Evolutionary conservation across 1,140 invertebrate genomes (phyloP).

Genomic region (Hestina assimilis): DNA sequence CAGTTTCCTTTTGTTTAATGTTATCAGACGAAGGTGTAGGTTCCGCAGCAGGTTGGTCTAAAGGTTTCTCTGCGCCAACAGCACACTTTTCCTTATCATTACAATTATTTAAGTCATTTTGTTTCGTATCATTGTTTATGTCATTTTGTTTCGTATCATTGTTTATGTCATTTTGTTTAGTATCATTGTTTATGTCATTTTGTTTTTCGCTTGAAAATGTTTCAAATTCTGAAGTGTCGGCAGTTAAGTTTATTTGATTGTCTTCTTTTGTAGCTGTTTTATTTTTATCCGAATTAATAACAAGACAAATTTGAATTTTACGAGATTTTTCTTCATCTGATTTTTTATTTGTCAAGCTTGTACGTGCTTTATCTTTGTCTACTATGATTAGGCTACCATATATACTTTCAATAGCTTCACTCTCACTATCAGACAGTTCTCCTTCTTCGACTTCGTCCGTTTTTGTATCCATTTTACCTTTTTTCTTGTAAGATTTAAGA

Average conservation of each 20-base stretch:
- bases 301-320: constrained; percentile 69
- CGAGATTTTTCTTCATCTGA: constrained; percentile 42
- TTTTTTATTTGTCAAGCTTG: constrained; percentile 16
- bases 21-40: no score
- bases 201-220: constrained; percentile 17
- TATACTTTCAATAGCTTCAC: constrained; percentile 67
- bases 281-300: constrained; percentile 57
- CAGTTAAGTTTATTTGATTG: constrained; percentile 15
- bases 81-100: background rate
- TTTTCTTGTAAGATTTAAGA: constrained; percentile 62
- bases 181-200: background rate
- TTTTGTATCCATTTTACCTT: constrained; percentile 34
- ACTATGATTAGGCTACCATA: constrained; percentile 59
- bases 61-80: no score
- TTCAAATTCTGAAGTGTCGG: constrained; percentile 54
- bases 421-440: constrained; percentile 73
- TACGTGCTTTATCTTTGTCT: constrained; percentile 45
- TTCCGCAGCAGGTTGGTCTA: no score
- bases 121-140: background rate
- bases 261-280: constrained; percentile 20
- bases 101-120: background rate
- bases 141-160: background rate
- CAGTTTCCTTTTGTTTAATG: background rate
- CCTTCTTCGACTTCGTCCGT: constrained; percentile 69
- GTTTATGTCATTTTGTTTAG: background rate